Evolutionary conservation across 2,797 vertebrate genomes (phyloP), one percentile per base, ranked within the genome.

Genomic region (Halcyon leucocephala): DNA sequence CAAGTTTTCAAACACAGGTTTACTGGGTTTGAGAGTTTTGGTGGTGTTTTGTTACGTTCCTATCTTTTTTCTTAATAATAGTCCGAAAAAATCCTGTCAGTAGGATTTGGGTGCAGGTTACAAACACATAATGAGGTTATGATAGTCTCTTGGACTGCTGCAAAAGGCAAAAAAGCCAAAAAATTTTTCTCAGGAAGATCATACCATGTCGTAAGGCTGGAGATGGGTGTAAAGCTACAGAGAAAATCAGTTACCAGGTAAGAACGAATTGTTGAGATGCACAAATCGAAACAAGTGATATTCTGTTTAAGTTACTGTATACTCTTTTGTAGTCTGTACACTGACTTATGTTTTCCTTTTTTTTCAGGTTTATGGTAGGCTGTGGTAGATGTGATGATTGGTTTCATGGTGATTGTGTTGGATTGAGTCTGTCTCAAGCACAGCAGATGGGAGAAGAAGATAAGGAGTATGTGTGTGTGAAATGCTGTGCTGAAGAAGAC

Each of bases 331-430:
- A 39, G 24, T 25, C 7, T 26, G 0, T 67, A 18, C 18, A 21
- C 74, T 95, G 52, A 94, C 39, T 54, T 41, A 0, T 4, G 12
- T 65, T 41, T 83, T 37, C 2, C 12, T 12, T 12, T 39, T 39
- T 51, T 83, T 97, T 86, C 92, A 99, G 99, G 98, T 99, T 99
- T 97, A 99, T 99, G 99, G 99, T 99, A 18, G 99, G 99, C 91
- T 99, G 99, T 51, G 99, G 99, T 66, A 99, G 99, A 96, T 99
- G 99, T 89, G 99, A 99, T 77, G 99, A 99, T 98, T 99, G 99
- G 99, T 99, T 99, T 98, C 99, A 99, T 12, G 99, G 99, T 9
- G 99, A 99, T 94, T 99, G 99, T 81, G 99, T 99, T 92, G 99
- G 99, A 39, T 97, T 99, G 58, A 99, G 99, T 97, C 98, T 99